These are phyloP conservation scores for Nothobranchius furzeri DNA, from an alignment of 2,113 vertebrate genomes.

Conservation along the genomic window DNA sequence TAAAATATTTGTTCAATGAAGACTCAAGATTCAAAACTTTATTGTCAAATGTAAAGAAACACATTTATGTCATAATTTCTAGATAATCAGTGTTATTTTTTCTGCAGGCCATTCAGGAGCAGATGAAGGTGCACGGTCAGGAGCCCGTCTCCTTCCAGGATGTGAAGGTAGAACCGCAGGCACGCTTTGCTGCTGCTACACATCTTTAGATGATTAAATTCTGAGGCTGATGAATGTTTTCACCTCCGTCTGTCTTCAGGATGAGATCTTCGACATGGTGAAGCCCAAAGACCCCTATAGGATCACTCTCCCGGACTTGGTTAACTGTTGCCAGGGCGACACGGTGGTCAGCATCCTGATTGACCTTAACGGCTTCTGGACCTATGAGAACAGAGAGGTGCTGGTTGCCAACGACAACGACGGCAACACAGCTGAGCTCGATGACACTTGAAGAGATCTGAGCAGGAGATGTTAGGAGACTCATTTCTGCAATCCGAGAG, in stretches of 20 bases:
- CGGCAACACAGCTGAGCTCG: slow-evolving; percentile 80
- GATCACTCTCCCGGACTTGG: slow-evolving; percentile 96
- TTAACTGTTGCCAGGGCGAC: slow-evolving; percentile 96
- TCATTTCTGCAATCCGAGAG: not conserved
- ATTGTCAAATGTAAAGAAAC: no score
- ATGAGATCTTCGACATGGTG: slow-evolving; percentile 99
- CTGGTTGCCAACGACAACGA: slow-evolving; percentile 91
- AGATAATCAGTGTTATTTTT: not conserved
- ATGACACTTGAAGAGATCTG: slow-evolving; percentile 82
- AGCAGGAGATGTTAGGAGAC: not conserved
- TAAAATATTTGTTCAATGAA: not conserved
- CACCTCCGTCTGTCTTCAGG: slow-evolving; percentile 73
- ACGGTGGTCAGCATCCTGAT: slow-evolving; percentile 97
- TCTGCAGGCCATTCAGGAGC: slow-evolving; percentile 94
- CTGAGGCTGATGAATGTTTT: not conserved
- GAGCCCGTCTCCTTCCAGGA: slow-evolving; percentile 97
- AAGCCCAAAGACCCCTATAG: slow-evolving; percentile 95
- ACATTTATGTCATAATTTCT: not conserved
- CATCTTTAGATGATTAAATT: fast-evolving
- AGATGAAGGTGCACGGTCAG: slow-evolving; percentile 97
- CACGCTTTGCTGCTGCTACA: not conserved
- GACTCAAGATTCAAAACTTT: not conserved
- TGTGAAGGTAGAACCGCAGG: slow-evolving; percentile 84
- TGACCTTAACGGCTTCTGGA: slow-evolving; percentile 98
- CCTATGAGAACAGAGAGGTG: slow-evolving; percentile 96